These are phyloP conservation scores for Columba janthina DNA, from an alignment of 2,113 vertebrate species.

Conservation along the genomic window DNA sequence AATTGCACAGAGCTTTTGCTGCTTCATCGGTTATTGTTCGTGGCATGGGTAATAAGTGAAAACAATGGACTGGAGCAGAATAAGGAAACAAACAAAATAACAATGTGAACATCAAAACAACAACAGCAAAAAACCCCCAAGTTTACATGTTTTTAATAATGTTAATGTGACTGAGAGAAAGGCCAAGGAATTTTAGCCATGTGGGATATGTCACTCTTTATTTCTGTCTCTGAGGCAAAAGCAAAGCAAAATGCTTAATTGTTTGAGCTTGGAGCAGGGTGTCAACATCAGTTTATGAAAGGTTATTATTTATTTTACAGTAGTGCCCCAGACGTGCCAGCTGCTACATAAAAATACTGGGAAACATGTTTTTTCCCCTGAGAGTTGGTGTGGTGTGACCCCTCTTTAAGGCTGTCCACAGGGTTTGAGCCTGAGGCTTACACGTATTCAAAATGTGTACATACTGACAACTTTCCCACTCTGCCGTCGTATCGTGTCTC, in stretches of 20 bases:
- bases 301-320: conserved; percentile 48
- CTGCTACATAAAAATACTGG: conserved; percentile 28
- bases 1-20: conserved; percentile 60
- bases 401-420: not conserved
- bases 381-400: not conserved
- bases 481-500: not conserved
- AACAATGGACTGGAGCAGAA: conserved; percentile 61
- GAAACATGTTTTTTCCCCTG: not conserved
- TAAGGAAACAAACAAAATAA: conserved; percentile 61
- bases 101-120: conserved; percentile 52
- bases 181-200: conserved; percentile 58
- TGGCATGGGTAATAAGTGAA: conserved; percentile 65
- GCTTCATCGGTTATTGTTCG: conserved; percentile 54
- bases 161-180: conserved; percentile 54
- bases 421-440: conserved; percentile 23
- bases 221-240: conserved; percentile 62
- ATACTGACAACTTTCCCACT: conserved; percentile 21
- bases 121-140: not conserved
- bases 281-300: conserved; percentile 46
- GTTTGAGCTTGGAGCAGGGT: conserved; percentile 30
- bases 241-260: conserved; percentile 22
- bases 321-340: conserved; percentile 41
- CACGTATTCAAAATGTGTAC: not conserved
- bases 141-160: conserved; percentile 63
- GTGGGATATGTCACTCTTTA: conserved; percentile 57